Evolutionary conservation across 2,888 invertebrate genomes (phyloP).

Genomic region (Entomobrya proxima): DNA sequence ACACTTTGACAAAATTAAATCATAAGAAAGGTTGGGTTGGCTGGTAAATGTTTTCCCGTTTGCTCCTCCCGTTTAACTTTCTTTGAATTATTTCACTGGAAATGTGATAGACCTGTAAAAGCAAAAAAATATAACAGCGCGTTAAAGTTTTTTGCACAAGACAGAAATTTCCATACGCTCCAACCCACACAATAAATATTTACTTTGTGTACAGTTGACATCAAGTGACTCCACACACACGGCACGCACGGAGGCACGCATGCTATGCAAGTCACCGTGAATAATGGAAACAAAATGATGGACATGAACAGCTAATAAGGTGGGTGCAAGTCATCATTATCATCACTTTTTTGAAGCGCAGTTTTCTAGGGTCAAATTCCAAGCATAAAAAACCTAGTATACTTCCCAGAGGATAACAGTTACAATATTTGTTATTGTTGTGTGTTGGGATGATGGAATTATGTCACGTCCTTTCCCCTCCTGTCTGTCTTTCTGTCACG

Average conservation of each 20-base stretch:
- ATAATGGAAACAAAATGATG: conserved; percentile 52
- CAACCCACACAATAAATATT: conserved; percentile 22
- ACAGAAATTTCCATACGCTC: background rate
- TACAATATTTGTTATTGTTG: conserved; percentile 5
- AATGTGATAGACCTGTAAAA: background rate
- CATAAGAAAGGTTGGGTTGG: conserved; percentile 1
- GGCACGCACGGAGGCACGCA: background rate
- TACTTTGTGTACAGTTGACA: conserved; percentile 5
- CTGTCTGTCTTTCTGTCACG: conserved; percentile 60
- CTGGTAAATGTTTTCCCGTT: background rate
- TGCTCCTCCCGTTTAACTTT: background rate
- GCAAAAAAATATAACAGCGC: background rate
- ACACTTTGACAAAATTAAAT: conserved; percentile 15
- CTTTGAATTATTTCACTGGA: background rate
- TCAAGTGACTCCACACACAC: background rate
- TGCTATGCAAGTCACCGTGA: conserved; percentile 13
- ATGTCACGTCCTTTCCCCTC: conserved; percentile 57
- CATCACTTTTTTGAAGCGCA: background rate
- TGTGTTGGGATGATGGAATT: conserved; percentile 50
- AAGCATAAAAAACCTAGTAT: background rate
- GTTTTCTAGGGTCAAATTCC: background rate
- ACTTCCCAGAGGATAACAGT: background rate
- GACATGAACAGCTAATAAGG: conserved; percentile 61
- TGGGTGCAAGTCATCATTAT: conserved; percentile 58
- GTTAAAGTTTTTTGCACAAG: background rate